Evolutionary conservation across 2,888 invertebrate genomes (phyloP).

Genomic region (Pantelozetes paolii): DNA sequence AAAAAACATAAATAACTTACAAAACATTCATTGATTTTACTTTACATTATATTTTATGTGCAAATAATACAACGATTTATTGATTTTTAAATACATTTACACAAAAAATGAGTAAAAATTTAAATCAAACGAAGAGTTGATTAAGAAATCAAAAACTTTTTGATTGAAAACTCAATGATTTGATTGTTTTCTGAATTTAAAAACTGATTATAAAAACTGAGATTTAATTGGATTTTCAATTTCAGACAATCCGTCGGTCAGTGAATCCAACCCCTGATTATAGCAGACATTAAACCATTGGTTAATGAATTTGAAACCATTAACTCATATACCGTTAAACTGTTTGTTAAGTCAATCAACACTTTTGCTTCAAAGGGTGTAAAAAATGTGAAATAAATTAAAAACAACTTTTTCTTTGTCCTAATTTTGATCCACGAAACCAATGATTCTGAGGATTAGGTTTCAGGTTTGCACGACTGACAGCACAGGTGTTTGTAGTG

Average conservation of each 20-base stretch:
- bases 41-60: conserved; percentile 30
- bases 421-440: neutral
- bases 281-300: neutral
- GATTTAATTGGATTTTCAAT: neutral
- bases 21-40: neutral
- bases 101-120: neutral
- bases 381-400: neutral
- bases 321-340: neutral
- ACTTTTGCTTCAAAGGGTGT: neutral
- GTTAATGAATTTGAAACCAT: conserved; percentile 10
- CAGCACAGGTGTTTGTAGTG: conserved; percentile 83
- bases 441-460: neutral
- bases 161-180: too few species aligned
- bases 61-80: conserved; percentile 24
- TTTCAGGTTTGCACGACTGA: conserved; percentile 63
- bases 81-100: conserved; percentile 22
- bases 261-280: neutral
- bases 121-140: too few species aligned
- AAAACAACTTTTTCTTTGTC: conserved; percentile 8
- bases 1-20: too few species aligned
- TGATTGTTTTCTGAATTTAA: too few species aligned
- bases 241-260: neutral
- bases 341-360: neutral
- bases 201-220: neutral
- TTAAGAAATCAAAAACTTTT: too few species aligned